Percentiles rank a stretch among this genome's conserved stretches.
phyloP scores from a whole-genome alignment of 2,888 invertebrate species.

The Dolomedes plantarius region DNA sequence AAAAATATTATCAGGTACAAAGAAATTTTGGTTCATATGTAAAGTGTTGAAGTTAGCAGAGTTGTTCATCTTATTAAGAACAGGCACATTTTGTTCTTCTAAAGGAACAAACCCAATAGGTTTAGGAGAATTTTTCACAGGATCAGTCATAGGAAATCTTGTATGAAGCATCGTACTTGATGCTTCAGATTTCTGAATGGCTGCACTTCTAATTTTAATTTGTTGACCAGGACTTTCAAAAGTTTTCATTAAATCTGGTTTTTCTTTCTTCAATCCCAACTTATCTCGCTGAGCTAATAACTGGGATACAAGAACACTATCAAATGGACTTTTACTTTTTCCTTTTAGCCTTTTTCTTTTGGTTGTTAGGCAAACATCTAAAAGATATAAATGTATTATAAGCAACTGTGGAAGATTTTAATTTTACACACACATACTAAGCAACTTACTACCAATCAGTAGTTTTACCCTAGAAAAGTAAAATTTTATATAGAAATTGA shows the following conservation, averaged over 20 bases:
- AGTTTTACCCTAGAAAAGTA: no score
- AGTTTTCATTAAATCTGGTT: conserved; percentile 36
- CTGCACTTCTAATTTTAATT: conserved; percentile 34
- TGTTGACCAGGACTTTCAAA: conserved; percentile 25
- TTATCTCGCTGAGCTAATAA: conserved; percentile 75
- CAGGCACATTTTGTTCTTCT: conserved; percentile 61
- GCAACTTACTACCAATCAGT: no score
- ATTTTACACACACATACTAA: neutral
- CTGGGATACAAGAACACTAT: conserved; percentile 75
- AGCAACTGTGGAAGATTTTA: neutral
- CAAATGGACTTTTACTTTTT: conserved; percentile 74
- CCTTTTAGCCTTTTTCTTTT: conserved; percentile 71
- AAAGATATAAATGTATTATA: conserved; percentile 19
- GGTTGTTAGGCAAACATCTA: conserved; percentile 56
- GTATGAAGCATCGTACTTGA: neutral
- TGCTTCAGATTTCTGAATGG: conserved; percentile 22
- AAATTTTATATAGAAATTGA: no score
- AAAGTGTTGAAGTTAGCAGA: conserved; percentile 38
- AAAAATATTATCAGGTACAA: conserved; percentile 63
- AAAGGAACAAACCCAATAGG: conserved; percentile 49
- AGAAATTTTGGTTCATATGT: conserved; percentile 58
- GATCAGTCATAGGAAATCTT: conserved; percentile 18
- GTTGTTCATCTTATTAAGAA: conserved; percentile 48
- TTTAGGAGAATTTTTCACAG: conserved; percentile 45
- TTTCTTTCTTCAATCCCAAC: conserved; percentile 64